A percentile compares a stretch with the other conserved stretches of the same genome.
These are phyloP conservation scores for Gadus chalcogrammus DNA, from an alignment of 2,113 vertebrate genomes.

Conservation along the genomic window DNA sequence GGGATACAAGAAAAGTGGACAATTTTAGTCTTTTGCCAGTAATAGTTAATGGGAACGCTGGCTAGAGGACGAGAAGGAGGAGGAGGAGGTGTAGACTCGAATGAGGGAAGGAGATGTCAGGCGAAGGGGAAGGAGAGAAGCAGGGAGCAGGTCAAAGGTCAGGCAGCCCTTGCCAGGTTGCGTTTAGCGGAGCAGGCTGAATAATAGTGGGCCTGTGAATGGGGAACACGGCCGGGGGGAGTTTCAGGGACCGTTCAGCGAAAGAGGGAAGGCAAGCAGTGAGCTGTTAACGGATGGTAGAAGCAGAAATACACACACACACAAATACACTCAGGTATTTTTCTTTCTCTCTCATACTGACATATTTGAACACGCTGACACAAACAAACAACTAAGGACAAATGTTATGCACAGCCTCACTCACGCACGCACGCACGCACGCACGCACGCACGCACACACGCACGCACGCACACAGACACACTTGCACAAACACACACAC, in stretches of 20 bases:
- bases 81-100: background rate
- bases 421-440: background rate
- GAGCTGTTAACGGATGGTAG: background rate
- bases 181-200: conserved; percentile 47
- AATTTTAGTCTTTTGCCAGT: no score
- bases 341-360: background rate
- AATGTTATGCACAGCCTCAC: background rate
- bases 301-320: background rate
- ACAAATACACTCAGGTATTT: background rate
- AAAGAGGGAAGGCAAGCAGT: background rate
- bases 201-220: conserved; percentile 55
- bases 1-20: background rate
- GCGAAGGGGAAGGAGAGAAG: conserved; percentile 34
- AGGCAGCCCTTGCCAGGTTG: conserved; percentile 32
- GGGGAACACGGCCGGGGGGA: conserved; percentile 27
- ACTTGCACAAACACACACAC: background rate
- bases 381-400: background rate
- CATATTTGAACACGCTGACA: background rate
- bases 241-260: conserved; percentile 5
- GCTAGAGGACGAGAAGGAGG: conserved; percentile 11
- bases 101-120: conserved; percentile 38
- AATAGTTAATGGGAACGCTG: background rate
- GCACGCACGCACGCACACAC: no score
- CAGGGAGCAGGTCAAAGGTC: conserved; percentile 58
- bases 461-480: no score